These are phyloP conservation scores for Drosophila fuyamai DNA, from an alignment of 1,140 invertebrate genomes.

Conservation along the genomic window DNA sequence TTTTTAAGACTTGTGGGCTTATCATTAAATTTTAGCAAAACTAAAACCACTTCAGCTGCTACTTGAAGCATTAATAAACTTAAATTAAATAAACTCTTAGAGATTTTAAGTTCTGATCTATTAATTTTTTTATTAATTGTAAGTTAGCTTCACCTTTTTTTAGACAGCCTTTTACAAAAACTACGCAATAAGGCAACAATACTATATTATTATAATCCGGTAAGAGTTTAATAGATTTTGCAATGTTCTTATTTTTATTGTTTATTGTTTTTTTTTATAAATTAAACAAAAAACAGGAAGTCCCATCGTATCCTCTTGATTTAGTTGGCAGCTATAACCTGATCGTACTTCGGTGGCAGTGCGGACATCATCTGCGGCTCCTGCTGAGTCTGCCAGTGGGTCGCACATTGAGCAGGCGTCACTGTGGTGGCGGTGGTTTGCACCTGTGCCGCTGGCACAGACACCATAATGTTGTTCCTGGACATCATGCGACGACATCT, in stretches of 20 bases:
- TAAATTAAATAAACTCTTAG: too few species aligned
- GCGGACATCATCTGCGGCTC: constrained; percentile 6
- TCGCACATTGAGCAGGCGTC: constrained; percentile 32
- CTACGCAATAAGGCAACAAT: too few species aligned
- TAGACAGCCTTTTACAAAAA: too few species aligned
- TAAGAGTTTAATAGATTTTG: constrained; percentile 11
- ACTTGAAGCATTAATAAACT: too few species aligned
- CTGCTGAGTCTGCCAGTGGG: constrained; percentile 29
- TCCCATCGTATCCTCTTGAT: background rate
- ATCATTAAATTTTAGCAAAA: too few species aligned
- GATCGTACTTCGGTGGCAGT: constrained; percentile 51
- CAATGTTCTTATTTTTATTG: constrained; percentile 26
- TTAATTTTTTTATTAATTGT: too few species aligned
- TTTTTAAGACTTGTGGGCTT: too few species aligned
- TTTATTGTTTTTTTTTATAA: background rate
- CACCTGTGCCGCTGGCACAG: constrained; percentile 6
- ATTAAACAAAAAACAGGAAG: constrained; percentile 1
- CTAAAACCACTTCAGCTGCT: too few species aligned
- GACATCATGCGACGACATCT: constrained; percentile 62
- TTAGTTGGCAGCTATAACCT: constrained; percentile 26
- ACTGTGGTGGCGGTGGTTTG: constrained; percentile 39
- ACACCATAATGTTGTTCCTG: constrained; percentile 26
- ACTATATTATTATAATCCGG: background rate
- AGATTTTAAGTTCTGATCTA: too few species aligned
- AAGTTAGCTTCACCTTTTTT: too few species aligned